These are phyloP conservation scores for Sinocyclocheilus anshuiensis DNA, from an alignment of 2,113 vertebrate genomes.

Conservation along the genomic window DNA sequence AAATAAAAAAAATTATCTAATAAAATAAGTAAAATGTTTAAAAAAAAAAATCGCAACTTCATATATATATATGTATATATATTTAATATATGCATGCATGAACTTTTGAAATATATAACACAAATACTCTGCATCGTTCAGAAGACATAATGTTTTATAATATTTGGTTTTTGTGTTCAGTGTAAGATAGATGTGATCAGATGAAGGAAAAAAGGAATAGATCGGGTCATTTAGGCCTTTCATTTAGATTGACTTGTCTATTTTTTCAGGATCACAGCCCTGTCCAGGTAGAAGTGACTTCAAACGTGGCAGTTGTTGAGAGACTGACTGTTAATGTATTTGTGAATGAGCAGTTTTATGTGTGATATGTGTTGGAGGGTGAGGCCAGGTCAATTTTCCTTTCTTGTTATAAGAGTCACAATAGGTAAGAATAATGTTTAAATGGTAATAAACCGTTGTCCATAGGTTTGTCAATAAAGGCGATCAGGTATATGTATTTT, in stretches of 20 bases:
- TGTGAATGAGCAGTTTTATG: constrained; percentile 31
- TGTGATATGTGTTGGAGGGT: constrained; percentile 7
- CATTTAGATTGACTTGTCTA: background rate
- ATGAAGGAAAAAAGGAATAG: background rate
- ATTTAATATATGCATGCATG: no score
- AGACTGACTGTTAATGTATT: constrained; percentile 44
- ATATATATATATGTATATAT: no score
- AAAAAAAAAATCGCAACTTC: no score
- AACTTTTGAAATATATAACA: no score
- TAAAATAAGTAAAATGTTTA: no score
- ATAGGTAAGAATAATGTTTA: constrained; percentile 24
- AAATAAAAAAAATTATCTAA: no score
- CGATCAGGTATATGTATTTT: constrained; percentile 35
- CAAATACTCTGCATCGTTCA: no score
- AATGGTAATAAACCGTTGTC: background rate
- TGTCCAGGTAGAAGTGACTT: constrained; percentile 78
- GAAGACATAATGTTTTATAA: no score
- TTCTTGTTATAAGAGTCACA: constrained; percentile 43
- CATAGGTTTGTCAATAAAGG: constrained; percentile 14
- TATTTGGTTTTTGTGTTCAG: background rate
- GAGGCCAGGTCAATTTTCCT: constrained; percentile 55
- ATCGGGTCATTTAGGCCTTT: background rate
- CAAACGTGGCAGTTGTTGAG: constrained; percentile 43
- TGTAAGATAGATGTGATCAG: background rate
- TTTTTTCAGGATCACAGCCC: constrained; percentile 71